A percentile compares a stretch with the other conserved stretches of the same genome.
phyloP scores from a whole-genome alignment of 2,888 invertebrate species.

The Ischnura elegans region DNA sequence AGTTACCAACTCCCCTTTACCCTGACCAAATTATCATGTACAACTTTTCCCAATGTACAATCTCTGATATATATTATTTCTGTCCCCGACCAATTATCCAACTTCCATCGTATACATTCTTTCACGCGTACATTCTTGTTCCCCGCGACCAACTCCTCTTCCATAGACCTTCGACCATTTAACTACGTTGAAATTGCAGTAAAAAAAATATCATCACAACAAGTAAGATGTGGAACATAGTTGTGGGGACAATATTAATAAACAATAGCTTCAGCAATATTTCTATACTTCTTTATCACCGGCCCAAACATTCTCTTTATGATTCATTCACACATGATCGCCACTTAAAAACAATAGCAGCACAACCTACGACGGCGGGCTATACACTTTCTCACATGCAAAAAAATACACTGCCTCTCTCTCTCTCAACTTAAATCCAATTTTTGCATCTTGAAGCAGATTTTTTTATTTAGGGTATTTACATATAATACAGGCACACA shows the following conservation, averaged over 20 bases:
- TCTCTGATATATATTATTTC: slow-evolving; percentile 46
- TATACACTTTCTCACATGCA: slow-evolving; percentile 34
- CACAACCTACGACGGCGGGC: slow-evolving; percentile 54
- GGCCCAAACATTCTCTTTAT: slow-evolving; percentile 45
- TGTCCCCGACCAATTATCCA: slow-evolving; percentile 62
- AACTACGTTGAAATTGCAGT: slow-evolving; percentile 47
- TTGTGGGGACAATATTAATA: slow-evolving; percentile 57
- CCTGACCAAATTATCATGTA: slow-evolving; percentile 45
- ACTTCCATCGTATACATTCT: slow-evolving; percentile 57
- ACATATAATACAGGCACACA: slow-evolving; percentile 67
- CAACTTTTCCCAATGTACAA: slow-evolving; percentile 53
- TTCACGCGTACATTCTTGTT: slow-evolving; percentile 51
- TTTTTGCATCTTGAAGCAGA: slow-evolving; percentile 45
- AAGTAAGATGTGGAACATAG: slow-evolving; percentile 64
- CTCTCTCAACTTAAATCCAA: slow-evolving; percentile 51
- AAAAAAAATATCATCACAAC: slow-evolving; percentile 67
- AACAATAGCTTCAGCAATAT: slow-evolving; percentile 62
- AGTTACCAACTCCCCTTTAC: slow-evolving; percentile 48
- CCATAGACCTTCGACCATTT: slow-evolving; percentile 46
- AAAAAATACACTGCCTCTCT: slow-evolving; percentile 54
- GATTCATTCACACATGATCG: slow-evolving; percentile 42
- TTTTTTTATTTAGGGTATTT: slow-evolving; percentile 51
- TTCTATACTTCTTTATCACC: slow-evolving; percentile 41
- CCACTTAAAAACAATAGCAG: slow-evolving; percentile 46
- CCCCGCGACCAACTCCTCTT: not conserved